phyloP scores from a whole-genome alignment of 2,113 vertebrate species.

The Otocyon megalotis region DNA sequence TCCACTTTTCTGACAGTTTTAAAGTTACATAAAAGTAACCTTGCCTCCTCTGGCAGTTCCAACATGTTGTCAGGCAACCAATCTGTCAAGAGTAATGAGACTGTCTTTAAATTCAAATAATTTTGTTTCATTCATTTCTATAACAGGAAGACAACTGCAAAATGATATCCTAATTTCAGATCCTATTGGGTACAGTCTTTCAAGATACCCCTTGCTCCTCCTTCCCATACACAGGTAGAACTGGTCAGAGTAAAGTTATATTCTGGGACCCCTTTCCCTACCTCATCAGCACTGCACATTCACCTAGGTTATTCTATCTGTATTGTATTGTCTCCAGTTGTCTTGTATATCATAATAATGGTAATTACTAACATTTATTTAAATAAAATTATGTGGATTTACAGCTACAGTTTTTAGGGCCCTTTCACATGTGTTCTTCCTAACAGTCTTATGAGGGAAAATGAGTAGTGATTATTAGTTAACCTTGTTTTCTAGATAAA shows the following conservation, averaged over 20 bases:
- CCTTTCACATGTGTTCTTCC: background rate
- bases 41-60: conserved; percentile 71
- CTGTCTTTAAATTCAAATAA: conserved; percentile 59
- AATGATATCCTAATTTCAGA: conserved; percentile 29
- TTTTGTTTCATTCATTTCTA: conserved; percentile 37
- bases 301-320: background rate
- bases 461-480: background rate
- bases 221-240: background rate
- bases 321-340: conserved; percentile 22
- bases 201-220: conserved; percentile 8
- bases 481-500: conserved; percentile 7
- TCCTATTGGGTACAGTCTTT: background rate
- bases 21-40: conserved; percentile 80
- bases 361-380: conserved; percentile 54
- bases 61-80: conserved; percentile 79
- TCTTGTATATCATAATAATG: background rate
- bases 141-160: conserved; percentile 69
- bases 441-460: background rate
- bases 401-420: conserved; percentile 35
- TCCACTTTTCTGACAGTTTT: conserved; percentile 75
- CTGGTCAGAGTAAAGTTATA: background rate
- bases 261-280: background rate
- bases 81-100: conserved; percentile 79
- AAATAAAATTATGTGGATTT: conserved; percentile 46
- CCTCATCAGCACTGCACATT: background rate